phyloP scores from a whole-genome alignment of 2,888 invertebrate genomes.

The Thumatha senex region DNA sequence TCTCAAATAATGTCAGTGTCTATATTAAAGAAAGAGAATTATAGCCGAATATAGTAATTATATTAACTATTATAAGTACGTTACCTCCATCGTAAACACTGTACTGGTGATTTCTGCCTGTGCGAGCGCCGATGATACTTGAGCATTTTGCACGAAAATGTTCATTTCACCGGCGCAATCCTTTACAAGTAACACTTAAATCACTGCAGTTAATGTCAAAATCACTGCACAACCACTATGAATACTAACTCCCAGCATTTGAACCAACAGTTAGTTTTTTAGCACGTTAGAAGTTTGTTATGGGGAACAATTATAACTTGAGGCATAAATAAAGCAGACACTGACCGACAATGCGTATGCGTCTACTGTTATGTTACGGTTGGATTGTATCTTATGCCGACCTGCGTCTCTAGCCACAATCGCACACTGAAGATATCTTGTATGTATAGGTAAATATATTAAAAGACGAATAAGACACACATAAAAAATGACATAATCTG shows the following conservation, averaged over 20 bases:
- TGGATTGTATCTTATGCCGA: conserved; percentile 32
- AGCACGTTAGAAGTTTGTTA: conserved; percentile 40
- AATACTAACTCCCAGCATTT: conserved; percentile 40
- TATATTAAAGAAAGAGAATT: background rate
- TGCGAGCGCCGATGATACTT: conserved; percentile 81
- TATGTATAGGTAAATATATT: conserved; percentile 5
- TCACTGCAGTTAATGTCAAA: conserved; percentile 39
- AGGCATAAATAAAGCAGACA: conserved; percentile 39
- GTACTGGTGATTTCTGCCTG: conserved; percentile 78
- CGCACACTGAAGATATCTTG: conserved; percentile 18
- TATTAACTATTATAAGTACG: conserved; percentile 16
- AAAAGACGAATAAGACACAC: background rate
- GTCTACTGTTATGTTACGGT: conserved; percentile 42
- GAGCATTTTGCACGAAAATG: conserved; percentile 81
- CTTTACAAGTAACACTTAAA: conserved; percentile 34
- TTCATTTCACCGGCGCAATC: conserved; percentile 69
- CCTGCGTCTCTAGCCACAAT: conserved; percentile 21
- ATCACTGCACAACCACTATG: conserved; percentile 43
- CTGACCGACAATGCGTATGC: conserved; percentile 40
- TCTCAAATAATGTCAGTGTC: no score
- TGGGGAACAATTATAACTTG: conserved; percentile 33
- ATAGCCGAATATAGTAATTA: background rate
- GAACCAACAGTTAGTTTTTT: conserved; percentile 44
- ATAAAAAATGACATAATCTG: background rate
- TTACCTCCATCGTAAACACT: conserved; percentile 80